phyloP scores from a whole-genome alignment of 2,113 vertebrate genomes.

The Hippocampus zosterae region DNA sequence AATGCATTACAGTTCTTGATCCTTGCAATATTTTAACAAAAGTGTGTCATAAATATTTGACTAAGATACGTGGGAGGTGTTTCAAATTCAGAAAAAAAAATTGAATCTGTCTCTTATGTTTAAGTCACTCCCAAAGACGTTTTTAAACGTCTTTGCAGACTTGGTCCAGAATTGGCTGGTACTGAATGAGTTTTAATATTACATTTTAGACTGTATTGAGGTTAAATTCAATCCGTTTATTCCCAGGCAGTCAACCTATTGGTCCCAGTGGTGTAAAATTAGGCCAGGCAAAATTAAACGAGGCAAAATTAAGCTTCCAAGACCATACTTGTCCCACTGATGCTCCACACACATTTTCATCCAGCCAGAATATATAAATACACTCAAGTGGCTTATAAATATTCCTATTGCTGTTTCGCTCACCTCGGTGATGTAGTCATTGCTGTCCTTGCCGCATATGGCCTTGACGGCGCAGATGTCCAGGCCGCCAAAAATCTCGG shows the following conservation, averaged over 20 bases:
- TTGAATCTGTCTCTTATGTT: neutral
- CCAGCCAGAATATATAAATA: conserved; percentile 7
- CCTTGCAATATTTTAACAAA: neutral
- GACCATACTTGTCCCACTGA: conserved; percentile 18
- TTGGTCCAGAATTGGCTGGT: too few species aligned
- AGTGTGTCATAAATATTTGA: neutral
- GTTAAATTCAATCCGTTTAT: conserved; percentile 25
- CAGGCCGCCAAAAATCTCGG: conserved; percentile 92
- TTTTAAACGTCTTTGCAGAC: too few species aligned
- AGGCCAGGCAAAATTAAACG: conserved; percentile 21
- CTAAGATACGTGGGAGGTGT: neutral
- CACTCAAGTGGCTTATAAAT: neutral
- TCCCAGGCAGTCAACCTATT: conserved; percentile 19
- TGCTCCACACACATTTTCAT: conserved; percentile 4
- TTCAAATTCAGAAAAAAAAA: neutral
- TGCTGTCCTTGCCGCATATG: conserved; percentile 95
- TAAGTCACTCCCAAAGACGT: too few species aligned
- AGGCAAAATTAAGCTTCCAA: conserved; percentile 34
- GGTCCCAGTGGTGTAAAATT: conserved; percentile 24
- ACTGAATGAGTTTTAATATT: neutral
- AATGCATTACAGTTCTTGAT: neutral
- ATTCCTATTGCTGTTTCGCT: conserved; percentile 20
- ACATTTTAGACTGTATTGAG: conserved; percentile 10
- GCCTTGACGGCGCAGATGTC: conserved; percentile 98
- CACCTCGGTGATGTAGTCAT: conserved; percentile 98